Evolutionary conservation across 2,888 invertebrate genomes (phyloP).

Genomic region (Tiliacea aurago): DNA sequence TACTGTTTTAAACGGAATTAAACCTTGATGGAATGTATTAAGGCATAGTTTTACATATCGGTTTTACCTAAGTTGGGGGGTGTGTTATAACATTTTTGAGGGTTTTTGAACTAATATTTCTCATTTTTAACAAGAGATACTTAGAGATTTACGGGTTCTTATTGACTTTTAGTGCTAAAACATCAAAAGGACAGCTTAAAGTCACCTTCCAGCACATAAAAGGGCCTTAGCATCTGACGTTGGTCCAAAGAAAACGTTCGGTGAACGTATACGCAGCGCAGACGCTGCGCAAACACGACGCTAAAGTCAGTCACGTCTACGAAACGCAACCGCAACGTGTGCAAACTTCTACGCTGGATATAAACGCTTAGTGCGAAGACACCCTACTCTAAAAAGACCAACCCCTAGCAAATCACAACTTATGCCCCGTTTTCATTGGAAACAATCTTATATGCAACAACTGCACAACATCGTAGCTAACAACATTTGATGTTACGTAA

Average conservation of each 20-base stretch:
- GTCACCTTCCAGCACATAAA: background rate
- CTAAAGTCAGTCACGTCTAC: background rate
- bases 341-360: background rate
- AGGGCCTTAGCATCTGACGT: background rate
- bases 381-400: background rate
- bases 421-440: background rate
- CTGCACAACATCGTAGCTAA: background rate
- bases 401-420: background rate
- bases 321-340: background rate
- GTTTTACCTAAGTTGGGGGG: background rate
- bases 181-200: background rate
- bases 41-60: constrained; percentile 9
- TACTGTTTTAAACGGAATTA: constrained; percentile 37
- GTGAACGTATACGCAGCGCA: background rate
- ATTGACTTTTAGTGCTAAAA: background rate
- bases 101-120: background rate
- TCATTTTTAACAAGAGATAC: background rate
- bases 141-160: background rate
- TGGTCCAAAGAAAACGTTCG: background rate
- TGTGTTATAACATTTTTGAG: constrained; percentile 28
- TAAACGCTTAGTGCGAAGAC: background rate
- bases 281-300: background rate
- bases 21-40: constrained; percentile 29
- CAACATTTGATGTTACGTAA: background rate
- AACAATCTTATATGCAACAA: background rate